These are phyloP conservation scores for Sebastes cheni DNA, from an alignment of 2,797 vertebrate genomes.

Conservation along the genomic window DNA sequence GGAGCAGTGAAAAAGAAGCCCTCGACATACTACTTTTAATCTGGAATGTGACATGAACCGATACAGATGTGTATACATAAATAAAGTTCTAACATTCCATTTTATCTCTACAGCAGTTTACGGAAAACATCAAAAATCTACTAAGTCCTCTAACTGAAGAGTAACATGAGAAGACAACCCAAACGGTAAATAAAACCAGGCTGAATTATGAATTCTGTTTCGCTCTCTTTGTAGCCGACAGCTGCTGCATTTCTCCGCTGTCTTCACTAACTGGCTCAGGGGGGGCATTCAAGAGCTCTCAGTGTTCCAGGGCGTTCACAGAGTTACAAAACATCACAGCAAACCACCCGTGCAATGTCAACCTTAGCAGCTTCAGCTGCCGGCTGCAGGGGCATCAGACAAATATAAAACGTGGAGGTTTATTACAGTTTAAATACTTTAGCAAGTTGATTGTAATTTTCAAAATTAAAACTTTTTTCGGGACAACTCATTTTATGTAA, in stretches of 20 bases:
- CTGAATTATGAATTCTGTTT: constrained; percentile 3
- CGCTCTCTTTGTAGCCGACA: neutral
- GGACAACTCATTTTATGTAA: neutral
- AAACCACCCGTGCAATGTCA: neutral
- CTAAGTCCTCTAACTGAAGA: neutral
- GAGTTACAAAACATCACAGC: neutral
- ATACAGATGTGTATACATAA: neutral
- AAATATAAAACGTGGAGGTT: neutral
- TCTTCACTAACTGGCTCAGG: neutral
- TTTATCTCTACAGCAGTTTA: neutral
- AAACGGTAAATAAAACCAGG: neutral
- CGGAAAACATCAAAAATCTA: neutral
- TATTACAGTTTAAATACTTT: neutral
- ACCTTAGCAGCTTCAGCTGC: neutral
- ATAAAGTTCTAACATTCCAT: neutral
- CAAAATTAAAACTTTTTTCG: neutral
- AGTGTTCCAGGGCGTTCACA: neutral
- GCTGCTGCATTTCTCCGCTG: neutral
- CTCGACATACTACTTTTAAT: neutral
- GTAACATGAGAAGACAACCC: constrained; percentile 5
- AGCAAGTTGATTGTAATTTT: neutral
- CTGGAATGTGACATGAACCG: neutral
- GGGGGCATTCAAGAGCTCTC: neutral
- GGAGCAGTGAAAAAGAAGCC: neutral
- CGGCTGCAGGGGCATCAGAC: neutral